phyloP scores from a whole-genome alignment of 2,888 invertebrate genomes.

The Limnephilus marmoratus region DNA sequence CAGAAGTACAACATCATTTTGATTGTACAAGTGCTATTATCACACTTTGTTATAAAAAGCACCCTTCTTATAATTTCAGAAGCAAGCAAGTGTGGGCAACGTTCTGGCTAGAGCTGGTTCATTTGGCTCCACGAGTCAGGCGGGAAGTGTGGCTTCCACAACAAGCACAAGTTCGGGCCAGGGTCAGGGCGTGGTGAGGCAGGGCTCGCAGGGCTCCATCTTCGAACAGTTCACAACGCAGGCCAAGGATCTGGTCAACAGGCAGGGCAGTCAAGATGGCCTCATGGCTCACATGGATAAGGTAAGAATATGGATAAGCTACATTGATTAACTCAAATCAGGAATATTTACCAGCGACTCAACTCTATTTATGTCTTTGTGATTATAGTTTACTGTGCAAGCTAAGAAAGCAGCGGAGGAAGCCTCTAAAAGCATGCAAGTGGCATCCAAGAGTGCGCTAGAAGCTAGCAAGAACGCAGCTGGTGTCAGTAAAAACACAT shows the following conservation, averaged over 20 bases:
- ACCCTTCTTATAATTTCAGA: slow-evolving; percentile 69
- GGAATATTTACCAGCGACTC: background rate
- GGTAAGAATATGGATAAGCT: slow-evolving; percentile 73
- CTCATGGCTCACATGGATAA: slow-evolving; percentile 93
- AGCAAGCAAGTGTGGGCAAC: slow-evolving; percentile 80
- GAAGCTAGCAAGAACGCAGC: slow-evolving; percentile 93
- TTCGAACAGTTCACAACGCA: slow-evolving; percentile 93
- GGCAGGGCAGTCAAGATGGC: slow-evolving; percentile 94
- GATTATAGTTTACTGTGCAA: slow-evolving; percentile 85
- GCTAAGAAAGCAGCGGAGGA: slow-evolving; percentile 93
- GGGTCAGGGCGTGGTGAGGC: slow-evolving; percentile 77
- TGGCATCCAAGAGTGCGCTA: slow-evolving; percentile 89
- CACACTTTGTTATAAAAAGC: background rate
- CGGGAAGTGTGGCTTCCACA: slow-evolving; percentile 68
- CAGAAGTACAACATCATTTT: background rate
- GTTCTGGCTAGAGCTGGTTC: slow-evolving; percentile 81
- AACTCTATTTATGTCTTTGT: background rate
- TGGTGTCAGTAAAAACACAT: slow-evolving; percentile 90
- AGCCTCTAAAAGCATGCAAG: slow-evolving; percentile 88
- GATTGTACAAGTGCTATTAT: background rate
- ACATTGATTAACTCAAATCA: background rate
- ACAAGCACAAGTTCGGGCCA: slow-evolving; percentile 67
- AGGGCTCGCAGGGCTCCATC: slow-evolving; percentile 89
- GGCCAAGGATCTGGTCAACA: slow-evolving; percentile 92
- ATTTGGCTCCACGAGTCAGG: slow-evolving; percentile 78